Conservation (phyloP, 2,888 invertebrate species). For the Trichacis sp. region DNA sequence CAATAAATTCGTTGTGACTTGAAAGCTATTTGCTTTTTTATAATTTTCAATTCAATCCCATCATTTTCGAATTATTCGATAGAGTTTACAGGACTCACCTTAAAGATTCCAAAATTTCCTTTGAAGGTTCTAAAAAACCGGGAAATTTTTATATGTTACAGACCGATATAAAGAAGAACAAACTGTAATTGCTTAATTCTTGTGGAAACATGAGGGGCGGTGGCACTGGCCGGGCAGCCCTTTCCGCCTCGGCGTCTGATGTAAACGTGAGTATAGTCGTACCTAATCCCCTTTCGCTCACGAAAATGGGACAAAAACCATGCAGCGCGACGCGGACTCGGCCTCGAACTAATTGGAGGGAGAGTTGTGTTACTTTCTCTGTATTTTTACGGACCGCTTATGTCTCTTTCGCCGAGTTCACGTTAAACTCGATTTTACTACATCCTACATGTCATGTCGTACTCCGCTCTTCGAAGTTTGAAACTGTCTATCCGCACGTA, state of each 20-base stretch:
- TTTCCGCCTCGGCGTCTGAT: slow-evolving; percentile 59
- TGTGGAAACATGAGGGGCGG: slow-evolving; percentile 54
- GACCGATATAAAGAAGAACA: slow-evolving; percentile 21
- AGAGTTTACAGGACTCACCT: no score
- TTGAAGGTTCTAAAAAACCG: no score
- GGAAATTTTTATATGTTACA: no score
- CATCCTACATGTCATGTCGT: slow-evolving; percentile 18
- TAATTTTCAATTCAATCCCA: no score
- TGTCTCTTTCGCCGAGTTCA: slow-evolving; percentile 30
- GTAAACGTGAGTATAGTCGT: slow-evolving; percentile 56
- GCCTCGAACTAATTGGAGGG: slow-evolving; percentile 45
- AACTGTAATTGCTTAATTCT: slow-evolving; percentile 36
- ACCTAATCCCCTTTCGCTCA: slow-evolving; percentile 44
- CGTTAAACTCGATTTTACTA: slow-evolving; percentile 27
- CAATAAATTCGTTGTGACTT: no score
- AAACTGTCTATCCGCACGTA: no score
- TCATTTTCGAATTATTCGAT: no score
- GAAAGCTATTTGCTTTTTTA: no score
- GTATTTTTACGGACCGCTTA: slow-evolving; percentile 33
- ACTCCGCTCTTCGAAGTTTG: background rate
- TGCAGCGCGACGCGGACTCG: slow-evolving; percentile 35
- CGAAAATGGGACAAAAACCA: slow-evolving; percentile 42
- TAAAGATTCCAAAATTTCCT: no score
- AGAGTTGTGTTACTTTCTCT: slow-evolving; percentile 41
- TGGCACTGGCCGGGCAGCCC: slow-evolving; percentile 54